Percentiles rank a stretch among this genome's conserved stretches.
phyloP scores from a whole-genome alignment of 2,797 vertebrate genomes.

The Spinibarbus caldwelli region DNA sequence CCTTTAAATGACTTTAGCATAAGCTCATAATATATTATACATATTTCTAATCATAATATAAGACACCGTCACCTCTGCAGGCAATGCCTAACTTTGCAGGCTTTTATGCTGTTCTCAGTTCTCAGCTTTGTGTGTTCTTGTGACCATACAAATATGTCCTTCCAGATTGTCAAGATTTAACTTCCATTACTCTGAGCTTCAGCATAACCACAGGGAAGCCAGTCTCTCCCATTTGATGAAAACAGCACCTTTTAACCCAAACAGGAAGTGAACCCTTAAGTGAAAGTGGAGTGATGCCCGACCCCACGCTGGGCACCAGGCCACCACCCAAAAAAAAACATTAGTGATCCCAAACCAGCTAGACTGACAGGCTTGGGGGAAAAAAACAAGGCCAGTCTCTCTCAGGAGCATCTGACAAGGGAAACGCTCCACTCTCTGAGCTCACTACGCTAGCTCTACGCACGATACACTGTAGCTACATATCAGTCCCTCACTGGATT shows the following conservation, averaged over 20 bases:
- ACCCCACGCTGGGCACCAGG: conserved; percentile 31
- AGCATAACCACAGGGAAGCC: conserved; percentile 8
- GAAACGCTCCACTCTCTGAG: background rate
- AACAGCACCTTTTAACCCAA: conserved; percentile 44
- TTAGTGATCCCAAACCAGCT: conserved; percentile 52
- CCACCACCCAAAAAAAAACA: conserved; percentile 33
- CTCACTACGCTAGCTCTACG: conserved; percentile 21
- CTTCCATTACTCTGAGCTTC: background rate
- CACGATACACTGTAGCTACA: conserved; percentile 48
- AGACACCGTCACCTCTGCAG: background rate
- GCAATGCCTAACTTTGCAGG: background rate
- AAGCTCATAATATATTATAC: background rate
- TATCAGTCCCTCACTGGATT: conserved; percentile 50
- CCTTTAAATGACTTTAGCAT: background rate
- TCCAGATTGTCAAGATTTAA: background rate
- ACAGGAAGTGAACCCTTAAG: conserved; percentile 23
- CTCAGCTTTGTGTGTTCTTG: background rate
- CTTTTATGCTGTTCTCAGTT: background rate
- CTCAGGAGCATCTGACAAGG: background rate
- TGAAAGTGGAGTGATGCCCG: conserved; percentile 30
- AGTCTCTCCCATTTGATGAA: background rate
- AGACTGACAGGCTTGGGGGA: conserved; percentile 44
- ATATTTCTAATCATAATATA: background rate
- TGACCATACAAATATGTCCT: background rate
- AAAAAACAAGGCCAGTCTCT: conserved; percentile 35